These are phyloP conservation scores for Tanytarsus gracilentus DNA, from an alignment of 2,888 invertebrate genomes.

Conservation along the genomic window DNA sequence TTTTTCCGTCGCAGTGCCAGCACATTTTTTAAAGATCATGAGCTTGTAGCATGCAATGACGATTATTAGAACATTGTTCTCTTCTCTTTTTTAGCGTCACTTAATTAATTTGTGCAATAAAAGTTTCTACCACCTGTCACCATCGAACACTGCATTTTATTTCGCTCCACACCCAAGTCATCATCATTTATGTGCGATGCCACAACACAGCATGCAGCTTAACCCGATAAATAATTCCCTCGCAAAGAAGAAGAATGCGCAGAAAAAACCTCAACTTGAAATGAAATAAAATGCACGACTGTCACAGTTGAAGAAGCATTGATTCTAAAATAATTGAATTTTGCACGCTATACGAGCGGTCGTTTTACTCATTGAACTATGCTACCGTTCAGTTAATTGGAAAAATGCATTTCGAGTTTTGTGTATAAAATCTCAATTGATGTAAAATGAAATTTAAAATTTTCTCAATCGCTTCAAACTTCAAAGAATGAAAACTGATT, in stretches of 20 bases:
- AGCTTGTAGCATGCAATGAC: neutral
- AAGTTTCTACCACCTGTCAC: neutral
- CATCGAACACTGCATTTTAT: neutral
- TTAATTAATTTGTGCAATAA: neutral
- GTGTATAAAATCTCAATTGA: slow-evolving; percentile 5
- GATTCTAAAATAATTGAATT: slow-evolving; percentile 3
- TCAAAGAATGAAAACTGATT: no score
- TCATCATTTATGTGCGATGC: no score
- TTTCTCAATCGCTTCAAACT: neutral
- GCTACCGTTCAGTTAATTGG: neutral
- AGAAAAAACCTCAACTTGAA: no score
- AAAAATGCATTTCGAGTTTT: slow-evolving; percentile 4
- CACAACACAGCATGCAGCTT: no score
- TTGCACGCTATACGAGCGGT: slow-evolving; percentile 5
- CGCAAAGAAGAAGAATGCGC: no score
- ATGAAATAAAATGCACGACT: no score
- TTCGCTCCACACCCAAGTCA: slow-evolving; percentile 10
- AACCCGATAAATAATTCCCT: no score
- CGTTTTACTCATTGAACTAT: neutral
- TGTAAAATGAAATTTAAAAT: neutral
- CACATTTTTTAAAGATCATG: no score
- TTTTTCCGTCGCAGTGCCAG: neutral
- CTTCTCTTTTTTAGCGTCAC: neutral
- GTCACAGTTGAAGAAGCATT: no score
- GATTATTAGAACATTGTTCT: neutral